Conservation (phyloP, 2,888 invertebrate species). For the Euclidia mi region DNA sequence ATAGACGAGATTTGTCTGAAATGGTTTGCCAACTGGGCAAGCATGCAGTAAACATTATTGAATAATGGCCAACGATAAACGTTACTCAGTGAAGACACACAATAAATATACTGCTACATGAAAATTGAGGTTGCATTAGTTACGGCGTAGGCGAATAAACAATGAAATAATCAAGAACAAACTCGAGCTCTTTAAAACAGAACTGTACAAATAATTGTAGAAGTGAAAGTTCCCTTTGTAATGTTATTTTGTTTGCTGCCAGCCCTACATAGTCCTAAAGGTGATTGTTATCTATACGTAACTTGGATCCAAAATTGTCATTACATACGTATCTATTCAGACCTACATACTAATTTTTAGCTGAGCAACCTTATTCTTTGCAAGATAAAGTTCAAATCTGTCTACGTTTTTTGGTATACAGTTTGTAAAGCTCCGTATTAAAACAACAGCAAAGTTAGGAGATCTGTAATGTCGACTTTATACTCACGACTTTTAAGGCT, state of each 20-base stretch:
- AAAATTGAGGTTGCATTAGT: too few relatives aligned
- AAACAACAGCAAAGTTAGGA: conserved; percentile 10
- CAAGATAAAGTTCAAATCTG: conserved; percentile 9
- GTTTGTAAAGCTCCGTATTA: conserved; percentile 10
- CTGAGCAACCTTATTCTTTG: background rate
- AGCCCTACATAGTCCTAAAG: conserved; percentile 10
- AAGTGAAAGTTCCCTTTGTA: too few relatives aligned
- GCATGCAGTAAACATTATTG: too few relatives aligned
- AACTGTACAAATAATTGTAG: too few relatives aligned
- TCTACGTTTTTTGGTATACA: background rate
- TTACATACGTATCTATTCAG: conserved; percentile 9
- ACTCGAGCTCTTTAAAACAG: too few relatives aligned
- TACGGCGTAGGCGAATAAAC: too few relatives aligned
- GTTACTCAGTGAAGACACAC: too few relatives aligned
- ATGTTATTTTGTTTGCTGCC: conserved; percentile 2
- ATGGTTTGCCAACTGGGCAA: too few relatives aligned
- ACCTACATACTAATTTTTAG: background rate
- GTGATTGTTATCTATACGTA: conserved; percentile 19
- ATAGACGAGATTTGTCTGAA: too few relatives aligned
- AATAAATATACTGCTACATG: too few relatives aligned
- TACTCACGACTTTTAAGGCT: conserved; percentile 5
- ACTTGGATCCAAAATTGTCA: conserved; percentile 17
- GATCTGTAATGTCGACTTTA: conserved; percentile 3
- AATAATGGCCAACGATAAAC: too few relatives aligned
- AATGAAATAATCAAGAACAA: too few relatives aligned